Base-by-base conservation (phyloP, 2,888 invertebrate genomes). In the Diogma glabrata region DNA sequence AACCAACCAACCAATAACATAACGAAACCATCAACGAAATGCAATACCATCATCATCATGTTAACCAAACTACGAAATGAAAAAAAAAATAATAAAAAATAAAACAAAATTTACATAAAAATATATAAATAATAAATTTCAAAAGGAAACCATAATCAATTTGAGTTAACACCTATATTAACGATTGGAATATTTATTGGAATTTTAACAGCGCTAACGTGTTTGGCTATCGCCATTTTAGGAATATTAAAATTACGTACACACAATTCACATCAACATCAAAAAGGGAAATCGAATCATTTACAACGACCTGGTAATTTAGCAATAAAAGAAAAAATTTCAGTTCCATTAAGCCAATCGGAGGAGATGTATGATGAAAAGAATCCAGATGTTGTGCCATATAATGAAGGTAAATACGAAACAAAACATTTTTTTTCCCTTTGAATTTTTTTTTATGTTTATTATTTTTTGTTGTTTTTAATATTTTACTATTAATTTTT, bases 361-460 rank as follows among this genome's bases (percentile, higher is more conserved):
- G 82, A 84, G 57, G 84, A 83, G 63, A 79, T 85, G 64, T 84
- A 85, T 60, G 90, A 91, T 64, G 91, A 92, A 70, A 84, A 83
- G 67, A 90, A 90, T 73, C 90, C 90, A 23, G 90, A 90, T 66
- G 87, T 90, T 57, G 85, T 90, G 54, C 89, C 90, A 23, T 81
- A 84, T 59, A 88, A 86, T 66, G 88, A 88, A 82, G 87, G 89
- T 88, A 73, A 72, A 24, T 24, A 43, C 22, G 9, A 43, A 43
- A 43, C 16, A 19, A 19, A 7, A 16, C 9, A 12, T 46, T 46
- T 24, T 26, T 24, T 24, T 24, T 24, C 6, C 7, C 9, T 24
- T 24, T 7, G 9, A 24, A 46, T 45, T 7, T 45, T 9, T 46
- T 14, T 24, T 9, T 46, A 46, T 46, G 16, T 46, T 4, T 46